Percentiles rank a stretch among this genome's conserved stretches.
Conservation (phyloP, 2,113 vertebrate species). For the Odontophorus gujanensis region DNA sequence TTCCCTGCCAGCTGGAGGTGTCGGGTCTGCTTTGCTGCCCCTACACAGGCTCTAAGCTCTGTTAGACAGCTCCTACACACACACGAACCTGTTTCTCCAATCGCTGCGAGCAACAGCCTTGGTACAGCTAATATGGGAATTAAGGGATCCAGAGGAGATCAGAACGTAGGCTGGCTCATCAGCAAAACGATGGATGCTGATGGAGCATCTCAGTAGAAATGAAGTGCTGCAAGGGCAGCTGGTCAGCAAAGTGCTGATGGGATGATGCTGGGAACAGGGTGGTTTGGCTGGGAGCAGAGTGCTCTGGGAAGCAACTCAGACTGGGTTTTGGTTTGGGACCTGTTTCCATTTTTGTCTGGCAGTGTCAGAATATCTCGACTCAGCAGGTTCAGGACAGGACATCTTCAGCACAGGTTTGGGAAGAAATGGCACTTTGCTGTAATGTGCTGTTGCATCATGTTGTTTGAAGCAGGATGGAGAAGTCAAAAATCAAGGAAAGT, state of each 20-base stretch:
- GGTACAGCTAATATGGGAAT: too few relatives aligned
- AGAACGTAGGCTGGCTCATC: background rate
- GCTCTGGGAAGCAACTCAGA: background rate
- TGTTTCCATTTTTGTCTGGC: background rate
- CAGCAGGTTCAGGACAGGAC: background rate
- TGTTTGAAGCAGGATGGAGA: background rate
- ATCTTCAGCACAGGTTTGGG: background rate
- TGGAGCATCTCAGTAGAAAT: background rate
- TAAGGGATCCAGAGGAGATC: background rate
- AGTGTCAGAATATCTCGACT: background rate
- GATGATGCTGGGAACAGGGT: background rate
- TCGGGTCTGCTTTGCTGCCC: background rate
- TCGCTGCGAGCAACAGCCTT: background rate
- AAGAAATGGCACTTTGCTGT: background rate
- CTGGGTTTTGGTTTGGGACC: background rate
- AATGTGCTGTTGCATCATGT: background rate
- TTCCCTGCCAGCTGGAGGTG: background rate
- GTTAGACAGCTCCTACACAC: rapidly evolving
- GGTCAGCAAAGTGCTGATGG: background rate
- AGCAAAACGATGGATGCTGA: background rate
- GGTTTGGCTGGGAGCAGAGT: background rate
- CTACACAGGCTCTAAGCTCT: background rate
- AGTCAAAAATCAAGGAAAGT: background rate
- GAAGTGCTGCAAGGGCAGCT: background rate
- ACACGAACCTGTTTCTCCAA: background rate